Evolutionary conservation across 1,140 invertebrate species (phyloP).

Genomic region (Drusus annulatus): DNA sequence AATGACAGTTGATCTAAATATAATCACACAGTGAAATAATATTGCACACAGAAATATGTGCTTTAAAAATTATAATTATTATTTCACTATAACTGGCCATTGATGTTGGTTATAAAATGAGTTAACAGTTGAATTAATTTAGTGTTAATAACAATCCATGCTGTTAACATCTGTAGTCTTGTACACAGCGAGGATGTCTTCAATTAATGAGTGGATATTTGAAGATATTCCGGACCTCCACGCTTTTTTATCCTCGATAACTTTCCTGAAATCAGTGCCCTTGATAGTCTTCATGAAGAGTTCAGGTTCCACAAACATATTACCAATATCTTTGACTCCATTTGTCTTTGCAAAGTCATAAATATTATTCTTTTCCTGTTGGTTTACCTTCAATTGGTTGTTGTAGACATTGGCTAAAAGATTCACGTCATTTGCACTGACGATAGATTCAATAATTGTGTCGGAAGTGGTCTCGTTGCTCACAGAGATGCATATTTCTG

Average conservation of each 20-base stretch:
- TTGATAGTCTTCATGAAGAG: slow-evolving; percentile 73
- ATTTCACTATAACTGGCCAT: too few relatives aligned
- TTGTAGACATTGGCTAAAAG: slow-evolving; percentile 73
- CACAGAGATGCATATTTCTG: slow-evolving; percentile 44
- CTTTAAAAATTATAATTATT: too few relatives aligned
- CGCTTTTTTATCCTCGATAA: slow-evolving; percentile 71
- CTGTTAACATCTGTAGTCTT: slow-evolving; percentile 70
- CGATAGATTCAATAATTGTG: slow-evolving; percentile 71
- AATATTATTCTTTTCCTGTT: slow-evolving; percentile 62
- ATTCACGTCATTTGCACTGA: slow-evolving; percentile 73
- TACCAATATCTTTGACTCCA: slow-evolving; percentile 65
- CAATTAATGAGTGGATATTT: slow-evolving; percentile 74
- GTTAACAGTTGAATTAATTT: neutral
- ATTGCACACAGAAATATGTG: too few relatives aligned
- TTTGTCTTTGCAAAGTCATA: slow-evolving; percentile 62
- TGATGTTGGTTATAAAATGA: neutral
- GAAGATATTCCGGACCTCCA: slow-evolving; percentile 75
- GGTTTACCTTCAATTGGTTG: slow-evolving; percentile 64
- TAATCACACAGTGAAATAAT: too few relatives aligned
- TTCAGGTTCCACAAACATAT: slow-evolving; percentile 68
- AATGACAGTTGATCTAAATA: too few relatives aligned
- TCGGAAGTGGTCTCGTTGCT: slow-evolving; percentile 54
- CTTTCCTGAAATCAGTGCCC: slow-evolving; percentile 70
- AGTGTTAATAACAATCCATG: slow-evolving; percentile 77
- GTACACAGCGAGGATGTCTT: slow-evolving; percentile 77